A percentile compares a stretch with the other conserved stretches of the same genome.
phyloP scores from a whole-genome alignment of 2,888 invertebrate genomes.

The Unio pictorum region DNA sequence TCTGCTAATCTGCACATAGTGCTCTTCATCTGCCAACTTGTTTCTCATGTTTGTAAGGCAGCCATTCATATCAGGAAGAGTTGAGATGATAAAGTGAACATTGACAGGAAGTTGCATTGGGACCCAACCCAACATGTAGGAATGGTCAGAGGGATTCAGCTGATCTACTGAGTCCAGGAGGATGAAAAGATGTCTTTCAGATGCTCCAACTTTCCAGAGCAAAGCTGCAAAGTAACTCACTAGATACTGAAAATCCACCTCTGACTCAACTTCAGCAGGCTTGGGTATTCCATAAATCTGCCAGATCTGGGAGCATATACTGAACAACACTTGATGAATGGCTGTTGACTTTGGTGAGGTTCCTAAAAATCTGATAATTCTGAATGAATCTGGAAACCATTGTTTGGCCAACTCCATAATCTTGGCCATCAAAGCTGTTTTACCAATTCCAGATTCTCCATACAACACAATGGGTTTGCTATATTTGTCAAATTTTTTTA shows the following conservation, averaged over 20 bases:
- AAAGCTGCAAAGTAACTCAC: conserved; percentile 49
- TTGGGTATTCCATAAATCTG: conserved; percentile 33
- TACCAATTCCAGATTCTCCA: conserved; percentile 62
- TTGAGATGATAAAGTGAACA: conserved; percentile 54
- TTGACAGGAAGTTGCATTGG: conserved; percentile 47
- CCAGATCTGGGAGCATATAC: conserved; percentile 54
- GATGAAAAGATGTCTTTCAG: conserved; percentile 48
- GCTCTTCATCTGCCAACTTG: conserved; percentile 25
- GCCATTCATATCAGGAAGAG: conserved; percentile 36
- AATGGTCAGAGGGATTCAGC: conserved; percentile 46
- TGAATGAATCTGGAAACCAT: conserved; percentile 47
- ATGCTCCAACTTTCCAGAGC: conserved; percentile 47
- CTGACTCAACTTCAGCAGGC: conserved; percentile 44
- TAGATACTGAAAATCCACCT: conserved; percentile 48
- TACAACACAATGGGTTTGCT: conserved; percentile 48
- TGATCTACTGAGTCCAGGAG: conserved; percentile 62
- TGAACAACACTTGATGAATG: conserved; percentile 42
- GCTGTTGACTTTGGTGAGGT: conserved; percentile 46
- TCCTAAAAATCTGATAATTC: conserved; percentile 57
- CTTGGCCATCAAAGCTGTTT: conserved; percentile 60
- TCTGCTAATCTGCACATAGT: conserved; percentile 42
- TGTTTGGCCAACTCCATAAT: conserved; percentile 32
- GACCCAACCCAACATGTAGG: conserved; percentile 55
- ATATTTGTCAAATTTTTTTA: conserved; percentile 20
- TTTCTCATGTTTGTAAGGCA: conserved; percentile 40